Conservation (phyloP, 2,113 vertebrate genomes). For the Lagenorhynchus albirostris region DNA sequence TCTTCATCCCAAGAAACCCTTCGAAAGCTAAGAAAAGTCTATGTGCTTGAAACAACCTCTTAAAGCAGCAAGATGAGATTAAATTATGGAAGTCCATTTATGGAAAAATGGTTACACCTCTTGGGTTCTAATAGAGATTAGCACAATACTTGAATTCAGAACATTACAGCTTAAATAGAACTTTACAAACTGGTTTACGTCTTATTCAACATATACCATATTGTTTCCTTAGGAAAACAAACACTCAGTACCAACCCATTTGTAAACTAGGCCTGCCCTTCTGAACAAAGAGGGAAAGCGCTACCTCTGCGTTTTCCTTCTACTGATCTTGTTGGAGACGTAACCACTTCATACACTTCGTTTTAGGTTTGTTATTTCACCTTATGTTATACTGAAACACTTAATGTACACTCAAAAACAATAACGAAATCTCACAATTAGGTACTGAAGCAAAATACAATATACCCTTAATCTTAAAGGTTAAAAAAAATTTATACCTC, state of each 20-base stretch:
- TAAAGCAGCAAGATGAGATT: background rate
- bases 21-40: background rate
- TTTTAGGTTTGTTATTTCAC: background rate
- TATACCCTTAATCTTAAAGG: background rate
- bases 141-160: background rate
- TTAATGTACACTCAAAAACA: background rate
- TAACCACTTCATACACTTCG: background rate
- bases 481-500: background rate
- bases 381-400: background rate
- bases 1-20: background rate
- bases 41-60: background rate
- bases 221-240: background rate
- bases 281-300: background rate
- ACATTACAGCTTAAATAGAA: background rate
- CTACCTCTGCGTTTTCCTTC: background rate
- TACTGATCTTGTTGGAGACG: background rate
- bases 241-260: background rate
- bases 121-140: background rate
- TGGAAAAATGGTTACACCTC: background rate
- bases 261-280: background rate
- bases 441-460: background rate
- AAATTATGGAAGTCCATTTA: background rate
- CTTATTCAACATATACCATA: background rate
- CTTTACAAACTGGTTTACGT: background rate
- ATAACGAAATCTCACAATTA: background rate